A percentile compares a stretch with the other conserved stretches of the same genome.
These are phyloP conservation scores for Ypsolopha scabrella DNA, from an alignment of 2,888 invertebrate genomes.

Conservation along the genomic window DNA sequence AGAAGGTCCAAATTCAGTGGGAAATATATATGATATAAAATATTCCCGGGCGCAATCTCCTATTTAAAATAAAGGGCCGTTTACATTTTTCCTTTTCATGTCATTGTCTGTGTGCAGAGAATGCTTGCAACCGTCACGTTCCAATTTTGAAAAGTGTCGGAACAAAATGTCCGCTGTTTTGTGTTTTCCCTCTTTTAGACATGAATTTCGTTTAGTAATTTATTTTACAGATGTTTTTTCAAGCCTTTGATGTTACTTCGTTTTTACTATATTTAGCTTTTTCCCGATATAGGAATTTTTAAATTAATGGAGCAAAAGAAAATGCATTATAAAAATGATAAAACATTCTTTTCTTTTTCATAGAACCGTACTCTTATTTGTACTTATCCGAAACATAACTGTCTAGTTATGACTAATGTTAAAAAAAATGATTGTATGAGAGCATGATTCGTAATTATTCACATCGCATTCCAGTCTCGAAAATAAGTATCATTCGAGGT, in stretches of 20 bases:
- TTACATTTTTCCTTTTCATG: slow-evolving; percentile 71
- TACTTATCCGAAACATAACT: slow-evolving; percentile 5
- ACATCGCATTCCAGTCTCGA: slow-evolving; percentile 60
- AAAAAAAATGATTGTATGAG: slow-evolving; percentile 8
- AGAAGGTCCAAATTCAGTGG: slow-evolving; percentile 20
- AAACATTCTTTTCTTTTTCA: too few relatives aligned
- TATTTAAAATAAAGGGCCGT: slow-evolving; percentile 64
- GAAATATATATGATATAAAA: slow-evolving; percentile 34
- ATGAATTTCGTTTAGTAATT: slow-evolving; percentile 49
- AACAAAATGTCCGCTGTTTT: slow-evolving; percentile 69
- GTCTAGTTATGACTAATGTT: neutral
- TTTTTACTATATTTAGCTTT: slow-evolving; percentile 4
- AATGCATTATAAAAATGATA: too few relatives aligned
- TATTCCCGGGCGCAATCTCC: slow-evolving; percentile 46
- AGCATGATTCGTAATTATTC: slow-evolving; percentile 65
- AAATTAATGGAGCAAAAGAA: too few relatives aligned
- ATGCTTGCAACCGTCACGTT: slow-evolving; percentile 70
- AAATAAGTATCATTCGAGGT: slow-evolving; percentile 38
- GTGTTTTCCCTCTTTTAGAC: slow-evolving; percentile 41
- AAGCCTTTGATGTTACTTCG: slow-evolving; percentile 47
- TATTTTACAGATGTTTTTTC: slow-evolving; percentile 49
- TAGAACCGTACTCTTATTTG: slow-evolving; percentile 5
- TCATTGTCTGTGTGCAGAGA: slow-evolving; percentile 66
- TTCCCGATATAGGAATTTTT: neutral
- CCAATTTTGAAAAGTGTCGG: slow-evolving; percentile 71